Evolutionary conservation across 2,797 vertebrate species (phyloP).

Genomic region (Microtus californicus): DNA sequence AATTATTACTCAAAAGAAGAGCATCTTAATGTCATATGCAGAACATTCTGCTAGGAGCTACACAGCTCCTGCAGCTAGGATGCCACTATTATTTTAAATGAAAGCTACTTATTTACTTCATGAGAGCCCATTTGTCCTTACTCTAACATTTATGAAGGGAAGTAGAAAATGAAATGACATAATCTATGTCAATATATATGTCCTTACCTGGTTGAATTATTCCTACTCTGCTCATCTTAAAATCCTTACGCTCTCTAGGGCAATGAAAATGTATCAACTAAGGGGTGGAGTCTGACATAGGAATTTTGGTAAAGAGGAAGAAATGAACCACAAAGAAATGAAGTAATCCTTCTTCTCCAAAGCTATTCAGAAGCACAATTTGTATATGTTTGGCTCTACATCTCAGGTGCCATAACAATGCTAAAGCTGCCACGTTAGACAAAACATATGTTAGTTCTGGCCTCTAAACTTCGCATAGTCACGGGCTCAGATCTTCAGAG

Average conservation of each 20-base stretch:
- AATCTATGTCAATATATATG: not conserved
- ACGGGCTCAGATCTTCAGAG: not conserved
- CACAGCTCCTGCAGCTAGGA: not conserved
- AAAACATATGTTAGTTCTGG: not conserved
- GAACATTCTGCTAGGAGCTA: not conserved
- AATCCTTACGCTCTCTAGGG: not conserved
- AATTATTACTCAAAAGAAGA: not conserved
- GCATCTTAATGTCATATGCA: not conserved
- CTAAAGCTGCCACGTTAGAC: not conserved
- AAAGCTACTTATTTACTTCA: slow-evolving; percentile 1
- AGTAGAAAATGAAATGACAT: not conserved
- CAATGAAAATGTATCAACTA: not conserved
- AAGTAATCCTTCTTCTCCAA: not conserved
- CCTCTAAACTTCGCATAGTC: not conserved
- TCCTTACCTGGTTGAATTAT: not conserved
- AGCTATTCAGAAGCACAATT: not conserved
- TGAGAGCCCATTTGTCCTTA: not conserved
- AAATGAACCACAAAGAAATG: not conserved
- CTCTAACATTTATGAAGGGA: not conserved
- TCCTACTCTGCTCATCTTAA: slow-evolving; percentile 23
- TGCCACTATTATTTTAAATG: not conserved
- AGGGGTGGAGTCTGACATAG: not conserved
- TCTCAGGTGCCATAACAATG: not conserved
- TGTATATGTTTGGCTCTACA: not conserved
- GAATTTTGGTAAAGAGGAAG: slow-evolving; percentile 22